Base-by-base conservation (phyloP, 2,888 invertebrate genomes). In the Microchrysa polita region DNA sequence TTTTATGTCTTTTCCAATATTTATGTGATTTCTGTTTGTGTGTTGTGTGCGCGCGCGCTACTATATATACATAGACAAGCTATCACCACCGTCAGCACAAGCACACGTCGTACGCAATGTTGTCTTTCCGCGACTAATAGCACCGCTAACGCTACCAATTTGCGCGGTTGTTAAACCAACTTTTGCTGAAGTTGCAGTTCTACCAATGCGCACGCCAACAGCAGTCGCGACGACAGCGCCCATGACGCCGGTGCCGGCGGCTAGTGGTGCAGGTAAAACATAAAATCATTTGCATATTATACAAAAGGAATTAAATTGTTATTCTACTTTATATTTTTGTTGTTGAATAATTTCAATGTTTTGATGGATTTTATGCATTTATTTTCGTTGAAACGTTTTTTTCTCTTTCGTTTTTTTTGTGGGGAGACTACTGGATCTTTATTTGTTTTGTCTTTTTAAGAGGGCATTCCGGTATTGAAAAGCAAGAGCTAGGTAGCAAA, bases 121-220 rank as follows among this genome's bases (percentile, higher is more conserved):
- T 74, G 76, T 78, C 75, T 76, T 77, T 59, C 78, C 77, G 74
- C 77, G 77, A 76, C 73, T 77, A 60, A 69, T 77, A 76, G 74
- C 77, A 76, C 78, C 78, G 74, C 74, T 76, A 44, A 67, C 75
- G 72, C 69, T 77, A 75, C 77, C 78, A 75, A 72, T 77, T 75
- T 77, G 77, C 73, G 77, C 77, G 67, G 74, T 77, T 74, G 76
- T 78, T 76, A 78, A 77, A 74, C 76, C 78, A 69, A 74, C 76
- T 74, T 73, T 77, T 76, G 65, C 77, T 65, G 77, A 77, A 67
- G 74, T 77, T 69, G 73, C 77, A 72, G 76, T 76, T 57, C 74
- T 78, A 76, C 77, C 76, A 74, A 76, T 77, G 77, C 77, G 77
- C 77, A 73, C 78, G 76, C 77, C 77, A 34, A 7, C 27, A 2